These are phyloP conservation scores for Acleris sparsana DNA, from an alignment of 2,888 invertebrate species.

Conservation along the genomic window DNA sequence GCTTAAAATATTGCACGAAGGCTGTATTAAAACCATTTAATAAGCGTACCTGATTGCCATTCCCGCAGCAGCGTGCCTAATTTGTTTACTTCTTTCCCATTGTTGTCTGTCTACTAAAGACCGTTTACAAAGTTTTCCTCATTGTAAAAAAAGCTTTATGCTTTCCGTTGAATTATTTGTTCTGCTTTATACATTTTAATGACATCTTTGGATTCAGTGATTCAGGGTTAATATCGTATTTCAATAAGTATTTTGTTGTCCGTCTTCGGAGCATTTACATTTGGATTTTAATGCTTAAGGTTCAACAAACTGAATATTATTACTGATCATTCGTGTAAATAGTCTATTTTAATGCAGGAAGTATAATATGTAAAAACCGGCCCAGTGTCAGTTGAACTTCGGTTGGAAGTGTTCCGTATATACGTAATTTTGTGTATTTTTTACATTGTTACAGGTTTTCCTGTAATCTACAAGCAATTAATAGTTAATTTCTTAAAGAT, in stretches of 20 bases:
- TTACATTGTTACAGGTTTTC: too few species aligned
- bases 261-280: constrained; percentile 48
- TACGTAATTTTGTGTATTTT: too few species aligned
- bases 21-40: not conserved
- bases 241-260: constrained; percentile 45
- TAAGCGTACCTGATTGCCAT: not conserved
- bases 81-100: constrained; percentile 13
- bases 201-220: constrained; percentile 51
- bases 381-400: too few species aligned
- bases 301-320: constrained; percentile 46
- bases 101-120: constrained; percentile 7
- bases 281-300: constrained; percentile 48
- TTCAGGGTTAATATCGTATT: constrained; percentile 47
- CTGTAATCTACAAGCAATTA: too few species aligned
- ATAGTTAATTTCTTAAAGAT: too few species aligned
- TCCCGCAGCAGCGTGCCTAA: not conserved
- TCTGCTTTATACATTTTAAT: constrained; percentile 56
- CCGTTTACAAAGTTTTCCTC: constrained; percentile 16
- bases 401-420: too few species aligned
- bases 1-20: too few species aligned
- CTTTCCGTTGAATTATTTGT: constrained; percentile 40
- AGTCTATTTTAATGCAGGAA: constrained; percentile 17
- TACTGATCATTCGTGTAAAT: constrained; percentile 27
- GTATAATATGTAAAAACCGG: too few species aligned
- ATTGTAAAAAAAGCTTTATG: constrained; percentile 13